Evolutionary conservation across 2,797 vertebrate genomes (phyloP).

Genomic region (Passerculus sandwichensis): DNA sequence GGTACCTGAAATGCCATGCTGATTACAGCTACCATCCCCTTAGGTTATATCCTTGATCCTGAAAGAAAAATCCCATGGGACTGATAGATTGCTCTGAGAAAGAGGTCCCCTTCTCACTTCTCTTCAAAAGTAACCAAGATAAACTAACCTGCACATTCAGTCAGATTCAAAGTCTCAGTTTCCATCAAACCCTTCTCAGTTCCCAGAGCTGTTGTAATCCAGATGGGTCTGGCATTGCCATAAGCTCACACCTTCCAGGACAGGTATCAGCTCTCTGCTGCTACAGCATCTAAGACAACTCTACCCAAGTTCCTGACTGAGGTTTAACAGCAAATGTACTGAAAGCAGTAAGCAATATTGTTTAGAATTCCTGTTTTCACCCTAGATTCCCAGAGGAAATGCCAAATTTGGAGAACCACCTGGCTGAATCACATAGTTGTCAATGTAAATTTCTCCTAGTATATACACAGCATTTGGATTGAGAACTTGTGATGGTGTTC

Average conservation of each 20-base stretch:
- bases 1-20: background rate
- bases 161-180: background rate
- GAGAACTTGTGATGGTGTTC: background rate
- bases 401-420: background rate
- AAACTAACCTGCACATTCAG: background rate
- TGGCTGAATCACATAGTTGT: background rate
- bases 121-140: background rate
- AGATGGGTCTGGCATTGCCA: background rate
- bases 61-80: background rate
- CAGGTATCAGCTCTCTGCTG: background rate
- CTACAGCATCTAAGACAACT: background rate
- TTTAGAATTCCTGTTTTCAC: background rate
- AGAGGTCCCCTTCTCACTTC: background rate
- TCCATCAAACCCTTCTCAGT: background rate
- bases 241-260: background rate
- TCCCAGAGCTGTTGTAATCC: background rate
- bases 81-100: background rate
- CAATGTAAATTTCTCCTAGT: background rate
- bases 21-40: background rate
- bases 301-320: background rate
- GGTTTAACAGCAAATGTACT: background rate
- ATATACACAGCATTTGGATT: background rate
- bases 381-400: background rate
- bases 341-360: background rate
- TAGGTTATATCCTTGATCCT: background rate